phyloP scores from a whole-genome alignment of 2,888 invertebrate genomes.

The Andrena bucephala region DNA sequence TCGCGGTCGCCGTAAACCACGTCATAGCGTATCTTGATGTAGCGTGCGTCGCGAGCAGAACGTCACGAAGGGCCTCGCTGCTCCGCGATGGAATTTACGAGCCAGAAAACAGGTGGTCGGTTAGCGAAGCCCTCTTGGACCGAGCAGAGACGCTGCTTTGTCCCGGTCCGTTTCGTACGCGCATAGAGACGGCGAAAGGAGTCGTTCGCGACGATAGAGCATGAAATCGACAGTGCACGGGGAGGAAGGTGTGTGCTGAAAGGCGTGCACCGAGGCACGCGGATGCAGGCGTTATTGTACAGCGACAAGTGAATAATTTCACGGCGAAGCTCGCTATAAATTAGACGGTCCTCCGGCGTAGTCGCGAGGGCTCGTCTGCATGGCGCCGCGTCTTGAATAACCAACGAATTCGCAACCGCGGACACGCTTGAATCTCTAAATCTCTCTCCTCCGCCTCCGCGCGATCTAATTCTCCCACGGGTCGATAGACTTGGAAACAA shows the following conservation, averaged over 20 bases:
- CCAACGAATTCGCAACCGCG: conserved; percentile 37
- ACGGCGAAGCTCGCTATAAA: conserved; percentile 73
- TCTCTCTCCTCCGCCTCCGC: not conserved
- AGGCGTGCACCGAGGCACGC: conserved; percentile 17
- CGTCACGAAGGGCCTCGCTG: conserved; percentile 23
- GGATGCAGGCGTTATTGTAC: conserved; percentile 65
- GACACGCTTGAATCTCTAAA: not conserved
- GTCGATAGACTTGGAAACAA: not conserved
- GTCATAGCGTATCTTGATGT: conserved; percentile 32
- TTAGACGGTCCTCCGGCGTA: conserved; percentile 61
- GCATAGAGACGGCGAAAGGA: no score
- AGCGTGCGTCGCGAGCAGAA: conserved; percentile 23
- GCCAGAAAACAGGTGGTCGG: conserved; percentile 42
- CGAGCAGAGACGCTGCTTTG: not conserved
- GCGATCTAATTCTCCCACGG: not conserved
- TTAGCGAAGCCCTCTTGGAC: not conserved
- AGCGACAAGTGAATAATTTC: conserved; percentile 74
- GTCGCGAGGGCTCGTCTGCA: conserved; percentile 67
- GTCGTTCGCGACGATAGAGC: conserved; percentile 1
- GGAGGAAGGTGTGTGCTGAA: not conserved
- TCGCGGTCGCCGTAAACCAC: conserved; percentile 23
- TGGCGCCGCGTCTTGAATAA: conserved; percentile 64
- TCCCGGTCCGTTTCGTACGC: no score
- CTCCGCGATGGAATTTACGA: conserved; percentile 41
- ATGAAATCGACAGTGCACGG: conserved; percentile 14